These are phyloP conservation scores for Busseola fusca DNA, from an alignment of 2,888 invertebrate genomes.

Conservation along the genomic window DNA sequence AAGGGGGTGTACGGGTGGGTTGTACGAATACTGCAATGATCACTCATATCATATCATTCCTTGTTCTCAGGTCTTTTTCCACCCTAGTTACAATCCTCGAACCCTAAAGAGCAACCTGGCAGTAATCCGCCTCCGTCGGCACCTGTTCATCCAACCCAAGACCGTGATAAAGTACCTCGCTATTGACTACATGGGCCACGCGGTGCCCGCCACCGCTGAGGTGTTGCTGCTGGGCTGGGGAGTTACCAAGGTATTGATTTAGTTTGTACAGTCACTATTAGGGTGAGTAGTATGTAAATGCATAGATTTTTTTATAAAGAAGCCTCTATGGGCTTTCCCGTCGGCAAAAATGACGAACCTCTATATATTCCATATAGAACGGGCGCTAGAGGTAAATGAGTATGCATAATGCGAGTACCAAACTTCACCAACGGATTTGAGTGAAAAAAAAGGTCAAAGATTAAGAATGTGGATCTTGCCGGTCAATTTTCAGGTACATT, in stretches of 20 bases:
- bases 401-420: too few species aligned
- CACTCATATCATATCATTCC: too few species aligned
- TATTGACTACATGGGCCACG: constrained; percentile 66
- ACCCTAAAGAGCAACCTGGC: constrained; percentile 80
- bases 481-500: too few species aligned
- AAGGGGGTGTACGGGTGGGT: too few species aligned
- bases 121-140: constrained; percentile 75
- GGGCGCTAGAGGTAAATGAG: too few species aligned
- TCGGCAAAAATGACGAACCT: not conserved
- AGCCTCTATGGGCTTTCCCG: not conserved
- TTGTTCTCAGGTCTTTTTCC: constrained; percentile 78
- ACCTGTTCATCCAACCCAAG: constrained; percentile 72
- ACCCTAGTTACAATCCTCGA: constrained; percentile 80
- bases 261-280: not conserved
- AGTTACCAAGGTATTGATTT: constrained; percentile 77
- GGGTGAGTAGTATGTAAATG: not conserved
- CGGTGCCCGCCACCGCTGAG: constrained; percentile 73
- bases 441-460: too few species aligned
- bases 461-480: too few species aligned
- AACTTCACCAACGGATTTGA: too few species aligned
- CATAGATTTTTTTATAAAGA: not conserved
- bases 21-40: not conserved
- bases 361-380: too few species aligned
- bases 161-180: constrained; percentile 75
- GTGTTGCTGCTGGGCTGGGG: constrained; percentile 83